phyloP scores from a whole-genome alignment of 2,113 vertebrate species.

The Spea bombifrons region DNA sequence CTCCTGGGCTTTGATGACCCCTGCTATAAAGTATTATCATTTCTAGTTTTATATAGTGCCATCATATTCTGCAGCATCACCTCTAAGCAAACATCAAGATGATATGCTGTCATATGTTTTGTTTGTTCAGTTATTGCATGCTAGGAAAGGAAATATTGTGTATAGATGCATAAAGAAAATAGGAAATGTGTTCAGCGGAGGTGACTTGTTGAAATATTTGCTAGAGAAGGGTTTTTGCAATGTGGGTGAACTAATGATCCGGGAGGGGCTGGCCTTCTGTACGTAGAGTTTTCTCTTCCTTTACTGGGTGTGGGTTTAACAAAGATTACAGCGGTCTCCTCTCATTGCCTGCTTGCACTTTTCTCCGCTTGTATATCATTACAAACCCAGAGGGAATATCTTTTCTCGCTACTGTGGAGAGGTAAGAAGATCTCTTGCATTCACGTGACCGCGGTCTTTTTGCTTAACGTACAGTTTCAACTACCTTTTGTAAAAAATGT shows the following conservation, averaged over 20 bases:
- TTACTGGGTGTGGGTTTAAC: conserved; percentile 27
- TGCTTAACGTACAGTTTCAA: too few relatives aligned
- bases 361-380: conserved; percentile 11
- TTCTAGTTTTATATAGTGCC: too few relatives aligned
- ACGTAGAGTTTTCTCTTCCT: conserved; percentile 3
- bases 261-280: conserved; percentile 17
- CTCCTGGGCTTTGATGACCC: too few relatives aligned
- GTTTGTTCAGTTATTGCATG: too few relatives aligned
- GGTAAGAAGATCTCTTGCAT: conserved; percentile 13
- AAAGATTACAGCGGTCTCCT: conserved; percentile 18
- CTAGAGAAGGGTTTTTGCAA: conserved; percentile 34
- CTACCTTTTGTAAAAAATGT: too few relatives aligned
- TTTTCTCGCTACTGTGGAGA: not conserved
- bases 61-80: too few relatives aligned
- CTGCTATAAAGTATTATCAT: too few relatives aligned
- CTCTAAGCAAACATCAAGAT: too few relatives aligned
- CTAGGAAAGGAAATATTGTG: too few relatives aligned
- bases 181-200: conserved; percentile 19
- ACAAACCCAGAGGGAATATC: conserved; percentile 22
- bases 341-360: conserved; percentile 29
- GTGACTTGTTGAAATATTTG: conserved; percentile 38
- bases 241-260: conserved; percentile 32
- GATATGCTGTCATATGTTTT: not conserved
- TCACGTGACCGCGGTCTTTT: not conserved
- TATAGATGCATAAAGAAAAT: not conserved